A percentile compares a stretch with the other conserved stretches of the same genome.
Conservation (phyloP, 1,140 invertebrate genomes). For the Stenopsyche tienmushanensis region DNA sequence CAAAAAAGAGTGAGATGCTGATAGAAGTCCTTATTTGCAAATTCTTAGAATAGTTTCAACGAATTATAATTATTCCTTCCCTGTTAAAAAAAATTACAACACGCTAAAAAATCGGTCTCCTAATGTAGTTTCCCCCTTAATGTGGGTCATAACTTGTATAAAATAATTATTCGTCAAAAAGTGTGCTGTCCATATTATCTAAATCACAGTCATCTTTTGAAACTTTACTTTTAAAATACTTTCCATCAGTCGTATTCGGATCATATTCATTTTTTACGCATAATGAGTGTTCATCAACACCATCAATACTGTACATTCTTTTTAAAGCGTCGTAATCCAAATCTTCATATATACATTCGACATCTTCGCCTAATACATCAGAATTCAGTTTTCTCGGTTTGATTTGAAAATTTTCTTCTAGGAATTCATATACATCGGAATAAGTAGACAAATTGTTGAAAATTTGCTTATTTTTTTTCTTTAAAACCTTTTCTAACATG, state of each 20-base stretch:
- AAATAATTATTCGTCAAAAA: constrained; percentile 41
- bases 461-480: constrained; percentile 65
- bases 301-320: constrained; percentile 19
- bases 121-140: no score
- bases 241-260: constrained; percentile 25
- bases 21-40: no score
- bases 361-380: constrained; percentile 43
- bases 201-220: constrained; percentile 42
- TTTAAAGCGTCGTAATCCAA: constrained; percentile 26
- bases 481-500: constrained; percentile 83
- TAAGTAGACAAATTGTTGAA: constrained; percentile 79
- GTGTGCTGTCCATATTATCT: constrained; percentile 50
- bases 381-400: constrained; percentile 48
- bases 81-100: no score
- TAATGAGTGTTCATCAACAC: not conserved
- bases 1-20: no score
- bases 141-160: not conserved
- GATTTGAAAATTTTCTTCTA: constrained; percentile 60
- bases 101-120: no score
- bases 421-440: constrained; percentile 69
- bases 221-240: constrained; percentile 33
- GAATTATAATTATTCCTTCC: no score
- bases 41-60: no score
- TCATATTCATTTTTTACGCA: constrained; percentile 22
- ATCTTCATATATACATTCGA: constrained; percentile 38